phyloP scores from a whole-genome alignment of 2,888 invertebrate genomes.

The Heliconius cydno region DNA sequence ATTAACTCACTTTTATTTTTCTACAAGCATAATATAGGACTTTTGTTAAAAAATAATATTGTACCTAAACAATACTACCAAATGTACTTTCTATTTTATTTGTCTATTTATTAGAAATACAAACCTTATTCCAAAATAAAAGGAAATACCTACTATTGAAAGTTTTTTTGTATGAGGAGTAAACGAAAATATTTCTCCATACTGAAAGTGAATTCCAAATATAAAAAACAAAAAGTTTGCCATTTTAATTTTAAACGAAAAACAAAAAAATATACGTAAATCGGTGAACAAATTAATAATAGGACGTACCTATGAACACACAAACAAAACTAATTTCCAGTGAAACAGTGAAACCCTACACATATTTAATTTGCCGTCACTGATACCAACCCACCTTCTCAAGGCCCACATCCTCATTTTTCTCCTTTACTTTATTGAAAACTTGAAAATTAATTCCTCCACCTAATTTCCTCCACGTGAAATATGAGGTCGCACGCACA shows the following conservation, averaged over 20 bases:
- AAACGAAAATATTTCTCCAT: neutral
- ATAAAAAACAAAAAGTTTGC: neutral
- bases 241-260: neutral
- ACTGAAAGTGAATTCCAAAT: no score
- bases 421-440: conserved; percentile 76
- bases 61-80: neutral
- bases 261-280: neutral
- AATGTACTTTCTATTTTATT: neutral
- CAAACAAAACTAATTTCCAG: conserved; percentile 40
- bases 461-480: conserved; percentile 78
- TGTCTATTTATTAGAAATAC: neutral
- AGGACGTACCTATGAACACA: neutral
- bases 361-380: conserved; percentile 65
- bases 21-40: neutral
- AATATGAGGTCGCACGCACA: conserved; percentile 76
- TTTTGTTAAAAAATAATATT: neutral
- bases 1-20: neutral
- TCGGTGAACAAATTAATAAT: neutral
- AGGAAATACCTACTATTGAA: neutral
- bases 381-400: conserved; percentile 34
- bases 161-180: neutral
- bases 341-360: conserved; percentile 60
- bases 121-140: neutral
- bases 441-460: conserved; percentile 80
- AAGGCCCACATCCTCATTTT: conserved; percentile 63